A percentile compares a stretch with the other conserved stretches of the same genome.
phyloP scores from a whole-genome alignment of 1,140 invertebrate genomes.

The Periplaneta americana region DNA sequence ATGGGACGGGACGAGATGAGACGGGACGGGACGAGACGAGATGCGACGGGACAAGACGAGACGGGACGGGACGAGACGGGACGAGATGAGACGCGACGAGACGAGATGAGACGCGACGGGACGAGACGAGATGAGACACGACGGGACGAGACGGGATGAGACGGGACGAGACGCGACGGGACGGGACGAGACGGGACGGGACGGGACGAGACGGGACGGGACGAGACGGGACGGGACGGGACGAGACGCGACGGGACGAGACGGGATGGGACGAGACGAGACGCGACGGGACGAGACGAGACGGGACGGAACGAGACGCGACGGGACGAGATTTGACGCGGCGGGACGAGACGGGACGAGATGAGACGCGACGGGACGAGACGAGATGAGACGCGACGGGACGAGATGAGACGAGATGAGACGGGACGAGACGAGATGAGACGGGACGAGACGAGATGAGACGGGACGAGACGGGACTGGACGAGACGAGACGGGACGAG shows the following conservation, averaged over 20 bases:
- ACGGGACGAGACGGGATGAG: constrained; percentile 10
- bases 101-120: constrained; percentile 3
- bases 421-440: not conserved
- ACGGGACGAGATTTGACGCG: constrained; percentile 6
- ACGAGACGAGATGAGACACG: constrained; percentile 1
- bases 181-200: constrained; percentile 9
- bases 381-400: constrained; percentile 6
- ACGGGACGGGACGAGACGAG: not conserved
- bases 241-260: constrained; percentile 6
- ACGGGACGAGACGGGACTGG: not conserved
- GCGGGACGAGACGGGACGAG: not conserved
- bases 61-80: not conserved
- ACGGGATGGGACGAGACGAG: constrained; percentile 9
- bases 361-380: constrained; percentile 2
- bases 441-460: not conserved
- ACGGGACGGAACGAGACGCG: not conserved
- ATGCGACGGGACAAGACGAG: not conserved
- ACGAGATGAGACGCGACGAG: constrained; percentile 2
- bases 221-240: constrained; percentile 11
- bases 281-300: constrained; percentile 7
- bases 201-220: constrained; percentile 2
- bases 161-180: constrained; percentile 8
- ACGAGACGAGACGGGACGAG: not conserved
- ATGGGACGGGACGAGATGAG: not conserved
- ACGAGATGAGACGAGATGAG: not conserved